A percentile compares a stretch with the other conserved stretches of the same genome.
These are phyloP conservation scores for Gymnopithys bicolor DNA, from an alignment of 2,797 vertebrate species.

Conservation along the genomic window DNA sequence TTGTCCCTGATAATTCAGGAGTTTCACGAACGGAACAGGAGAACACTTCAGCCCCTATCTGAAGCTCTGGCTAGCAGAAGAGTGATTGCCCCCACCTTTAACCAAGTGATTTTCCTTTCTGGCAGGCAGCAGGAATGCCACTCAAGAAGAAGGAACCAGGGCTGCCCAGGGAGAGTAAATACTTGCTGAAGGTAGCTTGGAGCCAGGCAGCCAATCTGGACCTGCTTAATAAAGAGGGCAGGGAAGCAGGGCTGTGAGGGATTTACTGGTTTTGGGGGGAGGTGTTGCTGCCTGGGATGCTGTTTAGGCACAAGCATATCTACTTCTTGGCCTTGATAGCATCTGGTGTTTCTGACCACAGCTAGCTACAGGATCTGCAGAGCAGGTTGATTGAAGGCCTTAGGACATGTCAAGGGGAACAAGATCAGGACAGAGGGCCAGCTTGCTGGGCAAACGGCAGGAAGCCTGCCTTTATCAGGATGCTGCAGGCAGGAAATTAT, in stretches of 20 bases:
- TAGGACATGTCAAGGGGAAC: conserved; percentile 36
- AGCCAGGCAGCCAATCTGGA: not conserved
- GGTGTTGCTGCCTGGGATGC: not conserved
- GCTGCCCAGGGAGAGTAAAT: not conserved
- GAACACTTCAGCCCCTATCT: not conserved
- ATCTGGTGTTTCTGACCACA: conserved; percentile 13
- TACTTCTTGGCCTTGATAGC: not conserved
- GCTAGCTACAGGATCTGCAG: not conserved
- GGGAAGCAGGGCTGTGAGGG: not conserved
- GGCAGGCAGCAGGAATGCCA: not conserved
- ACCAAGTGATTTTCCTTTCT: not conserved
- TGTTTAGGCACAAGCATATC: not conserved
- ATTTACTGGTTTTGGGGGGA: not conserved
- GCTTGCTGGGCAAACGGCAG: not conserved
- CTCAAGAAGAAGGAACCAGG: not conserved
- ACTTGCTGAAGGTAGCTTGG: not conserved
- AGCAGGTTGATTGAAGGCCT: conserved; percentile 47
- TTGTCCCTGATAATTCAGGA: not conserved
- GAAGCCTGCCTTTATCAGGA: conserved; percentile 65
- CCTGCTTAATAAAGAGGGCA: not conserved
- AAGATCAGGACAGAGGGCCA: conserved; percentile 52
- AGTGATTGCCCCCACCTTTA: not conserved
- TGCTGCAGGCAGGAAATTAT: conserved; percentile 67
- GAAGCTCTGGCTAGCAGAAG: not conserved
- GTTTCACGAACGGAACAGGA: not conserved